Evolutionary conservation across 2,113 vertebrate genomes (phyloP), one percentile per base, ranked within the genome.

Genomic region (Sinocyclocheilus grahami): DNA sequence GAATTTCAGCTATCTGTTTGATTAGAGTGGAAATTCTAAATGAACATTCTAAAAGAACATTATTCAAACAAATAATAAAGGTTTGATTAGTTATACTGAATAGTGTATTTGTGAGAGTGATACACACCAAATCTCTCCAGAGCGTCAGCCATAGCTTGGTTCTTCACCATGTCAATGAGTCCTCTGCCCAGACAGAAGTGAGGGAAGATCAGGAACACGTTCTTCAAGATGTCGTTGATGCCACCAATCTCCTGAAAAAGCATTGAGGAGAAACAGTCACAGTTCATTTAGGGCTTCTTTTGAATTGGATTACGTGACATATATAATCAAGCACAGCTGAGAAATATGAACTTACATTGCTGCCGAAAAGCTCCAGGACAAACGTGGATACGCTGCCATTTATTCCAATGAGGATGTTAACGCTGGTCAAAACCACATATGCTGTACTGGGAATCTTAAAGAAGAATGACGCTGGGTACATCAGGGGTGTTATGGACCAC

Each of bases 101-200:
- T 12, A 46, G n/a, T 51, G 39, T 24, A 0, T 42, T n/a, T 77
- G n/a, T 51, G 75, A 51, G 42, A 55, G 11, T 13, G 20, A 11
- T 65, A 84, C 95, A 94, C 91, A 99, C 98, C 98, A 89, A 99
- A 99, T 90, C 98, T 96, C 93, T 99, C 97, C 87, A 99, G 90
- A 85, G 98, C 98, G 75, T 99, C 98, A 8, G 97, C 96, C 97
- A 99, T 99, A 0, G 98, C 98, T 92, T 99, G 98, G 89, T 99
- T 99, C 95, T 99, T 99, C 93, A 99, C 98, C 98, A 99, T 99
- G 90, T 99, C 98, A 65, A 99, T 99, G 37, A 99, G 94, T 13
- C 98, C 98, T 74, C 98, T 92, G 2, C 98, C 98, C 91, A 99
- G 90, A 88, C 98, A 99, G 93, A 99, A 99, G 92, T 99, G 98